Base-by-base conservation (phyloP, 2,888 invertebrate genomes). In the Drosophila neutralis region DNA sequence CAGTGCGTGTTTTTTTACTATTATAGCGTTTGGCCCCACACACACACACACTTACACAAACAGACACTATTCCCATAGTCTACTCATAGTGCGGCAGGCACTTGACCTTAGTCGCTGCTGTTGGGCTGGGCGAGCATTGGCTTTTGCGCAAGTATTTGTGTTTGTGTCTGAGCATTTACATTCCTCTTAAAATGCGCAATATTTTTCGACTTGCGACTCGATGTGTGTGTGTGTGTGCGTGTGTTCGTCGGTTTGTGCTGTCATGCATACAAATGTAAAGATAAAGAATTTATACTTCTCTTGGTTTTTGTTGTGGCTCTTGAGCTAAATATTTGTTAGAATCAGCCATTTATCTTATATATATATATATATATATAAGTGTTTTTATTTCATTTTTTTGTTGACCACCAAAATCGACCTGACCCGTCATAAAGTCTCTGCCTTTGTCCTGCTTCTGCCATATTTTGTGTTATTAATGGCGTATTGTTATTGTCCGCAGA, bases 1-100 rank as follows among this genome's bases (percentile, higher is more conserved):
- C 80, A 83, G 87, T 87, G 87, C 87, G 88, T 87, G 87, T 88
- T 86, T 84, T 87, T 88, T 80, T 80, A 88, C 86, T 86, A 87
- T 87, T 86, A 87, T 86, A 81, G 79, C 80, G 68, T 70, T 82
- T 62, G 61, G 61, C 56, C 52, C 61, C 61, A 45, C 59, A 52
- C 21, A n/a, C 54, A 27, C 18, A 27, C n/a, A 45, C 57, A 48
- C 64, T 33, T 54, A 35, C 51, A 36, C 42, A 69, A 27, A 53
- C 29, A 10, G 35, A 51, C 31, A n/a, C 35, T 42, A 7, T 11
- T 21, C 15, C 10, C 15, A 45, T 45, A 45, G 45, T 11, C 31
- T 15, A 33, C 38, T 52, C 51, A 15, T 53, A 35, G 38, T 66
- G 48, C 21, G 66, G 61, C 60, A 52, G 63, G 69, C 80, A 84